Percentiles rank a stretch among this genome's conserved stretches.
Conservation (phyloP, 2,888 invertebrate genomes). For the Dryocosmus kuriphilus region DNA sequence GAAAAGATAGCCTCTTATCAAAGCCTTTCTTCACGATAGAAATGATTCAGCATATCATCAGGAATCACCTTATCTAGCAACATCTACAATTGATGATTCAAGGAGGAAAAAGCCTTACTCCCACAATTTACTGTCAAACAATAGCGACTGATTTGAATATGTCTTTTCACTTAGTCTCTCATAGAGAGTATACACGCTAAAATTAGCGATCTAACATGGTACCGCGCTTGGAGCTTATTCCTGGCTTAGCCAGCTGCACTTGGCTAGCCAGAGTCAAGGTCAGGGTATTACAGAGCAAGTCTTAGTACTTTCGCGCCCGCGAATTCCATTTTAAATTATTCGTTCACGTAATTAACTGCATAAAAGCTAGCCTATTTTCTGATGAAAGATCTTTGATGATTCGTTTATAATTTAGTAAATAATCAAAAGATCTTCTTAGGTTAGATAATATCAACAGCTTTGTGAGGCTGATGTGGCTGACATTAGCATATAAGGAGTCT, state of each 20-base stretch:
- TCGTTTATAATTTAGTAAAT: neutral
- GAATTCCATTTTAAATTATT: neutral
- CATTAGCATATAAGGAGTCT: neutral
- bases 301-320: neutral
- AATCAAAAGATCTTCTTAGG: neutral
- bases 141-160: neutral
- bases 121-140: neutral
- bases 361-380: neutral
- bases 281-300: neutral
- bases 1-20: neutral
- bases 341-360: neutral
- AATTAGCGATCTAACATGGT: slow-evolving; percentile 75
- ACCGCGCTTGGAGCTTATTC: slow-evolving; percentile 74
- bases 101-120: slow-evolving; percentile 4
- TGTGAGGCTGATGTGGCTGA: neutral
- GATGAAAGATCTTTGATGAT: neutral
- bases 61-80: slow-evolving; percentile 22
- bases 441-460: neutral
- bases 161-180: slow-evolving; percentile 42
- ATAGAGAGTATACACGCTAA: slow-evolving; percentile 69
- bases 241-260: slow-evolving; percentile 72
- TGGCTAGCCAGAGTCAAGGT: slow-evolving; percentile 76
- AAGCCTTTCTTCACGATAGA: neutral
- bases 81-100: slow-evolving; percentile 17
- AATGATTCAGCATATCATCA: neutral